Conservation (phyloP, 2,113 vertebrate genomes). For the Melierax canorus region DNA sequence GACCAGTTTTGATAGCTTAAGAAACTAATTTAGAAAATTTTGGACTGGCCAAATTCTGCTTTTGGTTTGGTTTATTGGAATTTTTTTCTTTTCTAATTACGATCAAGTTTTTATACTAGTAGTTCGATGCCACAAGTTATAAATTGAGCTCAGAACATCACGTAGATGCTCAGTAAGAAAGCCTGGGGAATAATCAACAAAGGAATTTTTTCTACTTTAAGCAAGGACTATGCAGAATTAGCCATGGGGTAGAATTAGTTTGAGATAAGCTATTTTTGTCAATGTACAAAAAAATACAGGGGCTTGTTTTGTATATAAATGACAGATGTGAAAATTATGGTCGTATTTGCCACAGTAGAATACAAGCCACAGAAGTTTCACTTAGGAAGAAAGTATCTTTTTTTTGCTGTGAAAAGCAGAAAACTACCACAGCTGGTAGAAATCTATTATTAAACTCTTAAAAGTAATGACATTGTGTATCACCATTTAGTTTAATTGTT, state of each 20-base stretch:
- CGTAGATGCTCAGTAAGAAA: background rate
- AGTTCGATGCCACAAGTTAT: background rate
- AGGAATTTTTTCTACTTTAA: background rate
- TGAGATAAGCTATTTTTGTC: background rate
- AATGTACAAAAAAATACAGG: background rate
- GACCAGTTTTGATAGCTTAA: background rate
- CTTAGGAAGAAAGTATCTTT: background rate
- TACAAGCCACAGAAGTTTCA: background rate
- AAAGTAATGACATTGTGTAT: background rate
- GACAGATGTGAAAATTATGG: conserved; percentile 1
- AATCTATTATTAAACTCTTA: background rate
- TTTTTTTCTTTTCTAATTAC: background rate
- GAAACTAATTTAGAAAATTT: background rate
- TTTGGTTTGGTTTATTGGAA: background rate
- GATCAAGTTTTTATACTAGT: background rate
- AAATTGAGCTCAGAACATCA: background rate
- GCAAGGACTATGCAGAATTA: background rate
- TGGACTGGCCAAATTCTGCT: background rate
- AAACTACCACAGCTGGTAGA: background rate
- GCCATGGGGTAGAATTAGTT: background rate
- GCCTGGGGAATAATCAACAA: background rate
- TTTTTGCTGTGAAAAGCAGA: background rate
- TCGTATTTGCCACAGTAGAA: background rate
- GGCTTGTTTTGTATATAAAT: background rate
- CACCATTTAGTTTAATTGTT: background rate